Evolutionary conservation across 2,797 vertebrate genomes (phyloP).

Genomic region (Cyclopterus lumpus): DNA sequence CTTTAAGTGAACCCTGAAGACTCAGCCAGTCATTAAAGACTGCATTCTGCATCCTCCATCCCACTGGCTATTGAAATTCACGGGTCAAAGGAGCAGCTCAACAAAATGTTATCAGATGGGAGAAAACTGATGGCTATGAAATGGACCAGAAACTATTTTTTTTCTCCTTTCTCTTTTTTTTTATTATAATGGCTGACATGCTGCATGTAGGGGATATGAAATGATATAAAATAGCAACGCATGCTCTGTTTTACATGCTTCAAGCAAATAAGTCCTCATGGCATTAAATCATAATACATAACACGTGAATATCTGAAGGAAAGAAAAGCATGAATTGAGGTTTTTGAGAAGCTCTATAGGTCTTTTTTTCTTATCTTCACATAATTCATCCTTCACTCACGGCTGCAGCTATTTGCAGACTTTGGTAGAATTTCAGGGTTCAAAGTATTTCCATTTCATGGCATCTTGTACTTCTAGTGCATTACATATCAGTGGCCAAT

Average conservation of each 20-base stretch:
- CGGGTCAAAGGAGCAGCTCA: conserved; percentile 60
- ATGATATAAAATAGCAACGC: background rate
- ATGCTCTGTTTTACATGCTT: background rate
- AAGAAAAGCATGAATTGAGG: background rate
- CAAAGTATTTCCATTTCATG: too few relatives aligned
- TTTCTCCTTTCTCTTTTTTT: background rate
- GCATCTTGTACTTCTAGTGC: background rate
- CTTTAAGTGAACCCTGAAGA: conserved; percentile 38
- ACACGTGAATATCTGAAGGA: background rate
- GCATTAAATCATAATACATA: background rate
- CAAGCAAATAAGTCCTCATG: background rate
- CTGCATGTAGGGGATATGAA: background rate
- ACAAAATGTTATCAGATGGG: conserved; percentile 49
- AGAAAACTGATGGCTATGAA: conserved; percentile 24
- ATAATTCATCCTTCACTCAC: background rate
- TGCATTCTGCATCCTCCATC: conserved; percentile 35
- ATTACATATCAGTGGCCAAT: background rate
- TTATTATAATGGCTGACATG: background rate
- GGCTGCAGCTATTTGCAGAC: background rate
- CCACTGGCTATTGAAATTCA: conserved; percentile 60
- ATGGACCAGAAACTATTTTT: conserved; percentile 20
- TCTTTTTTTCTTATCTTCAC: background rate
- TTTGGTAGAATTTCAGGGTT: background rate
- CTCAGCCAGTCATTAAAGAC: conserved; percentile 39
- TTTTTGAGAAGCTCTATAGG: background rate